Conservation (phyloP, 2,113 vertebrate genomes). For the Oryzias javanicus region DNA sequence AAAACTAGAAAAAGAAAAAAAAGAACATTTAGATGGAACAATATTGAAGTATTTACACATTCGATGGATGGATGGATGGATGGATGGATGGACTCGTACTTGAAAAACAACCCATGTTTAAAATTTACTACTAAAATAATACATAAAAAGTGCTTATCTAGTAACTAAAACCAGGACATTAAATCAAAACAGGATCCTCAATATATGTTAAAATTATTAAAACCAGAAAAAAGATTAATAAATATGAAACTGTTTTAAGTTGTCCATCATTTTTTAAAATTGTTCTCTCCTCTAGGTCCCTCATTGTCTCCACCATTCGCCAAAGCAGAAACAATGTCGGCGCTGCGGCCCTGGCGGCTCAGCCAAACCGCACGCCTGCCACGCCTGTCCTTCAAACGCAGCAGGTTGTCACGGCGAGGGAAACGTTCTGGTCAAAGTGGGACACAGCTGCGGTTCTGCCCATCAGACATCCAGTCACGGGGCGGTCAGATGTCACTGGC, state of each 20-base stretch:
- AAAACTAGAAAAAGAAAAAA: too few species aligned
- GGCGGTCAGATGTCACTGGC: conserved; percentile 75
- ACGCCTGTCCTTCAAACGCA: conserved; percentile 35
- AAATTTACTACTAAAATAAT: too few species aligned
- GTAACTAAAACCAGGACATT: too few species aligned
- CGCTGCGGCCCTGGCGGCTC: conserved; percentile 57
- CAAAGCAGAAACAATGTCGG: conserved; percentile 51
- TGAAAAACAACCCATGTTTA: too few species aligned
- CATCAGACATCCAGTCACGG: conserved; percentile 68
- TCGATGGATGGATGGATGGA: too few species aligned
- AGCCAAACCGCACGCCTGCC: conserved; percentile 45
- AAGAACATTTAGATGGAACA: too few species aligned
- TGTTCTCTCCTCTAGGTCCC: conserved; percentile 48
- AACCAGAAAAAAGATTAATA: too few species aligned
- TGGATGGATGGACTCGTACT: too few species aligned
- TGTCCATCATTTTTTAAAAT: neutral
- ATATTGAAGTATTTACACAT: too few species aligned
- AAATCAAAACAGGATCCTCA: too few species aligned
- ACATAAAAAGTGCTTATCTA: too few species aligned
- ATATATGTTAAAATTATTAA: too few species aligned
- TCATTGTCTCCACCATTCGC: conserved; percentile 49
- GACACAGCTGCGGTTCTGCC: conserved; percentile 63
- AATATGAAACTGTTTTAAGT: neutral
- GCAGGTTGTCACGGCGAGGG: conserved; percentile 46
- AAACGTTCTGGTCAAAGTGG: conserved; percentile 43